Percentiles rank a stretch among this genome's conserved stretches.
phyloP scores from a whole-genome alignment of 2,113 vertebrate genomes.

The Ictalurus furcatus region DNA sequence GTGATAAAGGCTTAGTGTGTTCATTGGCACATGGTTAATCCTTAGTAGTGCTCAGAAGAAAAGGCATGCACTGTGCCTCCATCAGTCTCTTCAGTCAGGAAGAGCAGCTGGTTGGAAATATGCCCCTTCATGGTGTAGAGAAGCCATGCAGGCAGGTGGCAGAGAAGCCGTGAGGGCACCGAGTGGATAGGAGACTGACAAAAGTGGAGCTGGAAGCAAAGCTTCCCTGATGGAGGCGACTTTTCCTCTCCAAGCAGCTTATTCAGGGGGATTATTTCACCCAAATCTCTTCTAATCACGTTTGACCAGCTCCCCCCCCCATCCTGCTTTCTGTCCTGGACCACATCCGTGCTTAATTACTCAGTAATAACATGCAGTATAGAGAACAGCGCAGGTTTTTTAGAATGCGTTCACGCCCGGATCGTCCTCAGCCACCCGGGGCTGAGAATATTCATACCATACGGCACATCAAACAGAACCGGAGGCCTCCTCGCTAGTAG shows the following conservation, averaged over 20 bases:
- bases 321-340: slow-evolving; percentile 7
- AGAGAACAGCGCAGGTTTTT: neutral
- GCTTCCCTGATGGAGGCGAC: slow-evolving; percentile 51
- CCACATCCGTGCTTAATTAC: slow-evolving; percentile 26
- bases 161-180: slow-evolving; percentile 16
- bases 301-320: slow-evolving; percentile 53
- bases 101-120: slow-evolving; percentile 43
- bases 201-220: slow-evolving; percentile 21
- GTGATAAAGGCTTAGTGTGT: neutral
- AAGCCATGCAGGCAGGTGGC: slow-evolving; percentile 36
- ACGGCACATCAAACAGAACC: slow-evolving; percentile 11
- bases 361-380: slow-evolving; percentile 21
- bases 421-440: slow-evolving; percentile 8
- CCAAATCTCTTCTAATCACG: slow-evolving; percentile 70
- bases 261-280: slow-evolving; percentile 66
- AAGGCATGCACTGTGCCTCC: slow-evolving; percentile 18
- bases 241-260: slow-evolving; percentile 60
- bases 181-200: slow-evolving; percentile 17
- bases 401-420: neutral
- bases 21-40: slow-evolving; percentile 3
- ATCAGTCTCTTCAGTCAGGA: slow-evolving; percentile 24
- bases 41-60: slow-evolving; percentile 18
- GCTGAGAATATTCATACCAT: slow-evolving; percentile 20
- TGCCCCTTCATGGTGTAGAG: slow-evolving; percentile 17
- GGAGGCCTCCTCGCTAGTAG: slow-evolving; percentile 15